Percentiles rank a stretch among this genome's conserved stretches.
Conservation (phyloP, 2,797 vertebrate genomes). For the Anguilla anguilla region DNA sequence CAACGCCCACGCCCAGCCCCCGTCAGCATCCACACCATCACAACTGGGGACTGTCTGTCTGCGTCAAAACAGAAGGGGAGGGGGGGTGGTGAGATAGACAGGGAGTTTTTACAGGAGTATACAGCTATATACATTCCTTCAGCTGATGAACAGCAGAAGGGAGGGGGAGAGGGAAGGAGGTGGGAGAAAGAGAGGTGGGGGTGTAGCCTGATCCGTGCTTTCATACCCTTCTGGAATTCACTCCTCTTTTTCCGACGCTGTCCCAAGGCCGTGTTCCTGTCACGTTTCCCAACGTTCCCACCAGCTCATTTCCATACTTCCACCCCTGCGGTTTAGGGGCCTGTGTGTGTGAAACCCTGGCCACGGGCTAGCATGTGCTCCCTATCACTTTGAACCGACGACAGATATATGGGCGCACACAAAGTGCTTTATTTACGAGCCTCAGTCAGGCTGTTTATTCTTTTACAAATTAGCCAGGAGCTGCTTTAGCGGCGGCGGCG, state of each 20-base stretch:
- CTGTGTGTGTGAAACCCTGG: not conserved
- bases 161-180: conserved; percentile 11
- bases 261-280: not conserved
- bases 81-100: conserved; percentile 21
- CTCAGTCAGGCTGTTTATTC: conserved; percentile 48
- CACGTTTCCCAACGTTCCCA: not conserved
- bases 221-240: conserved; percentile 56
- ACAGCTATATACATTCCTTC: not conserved
- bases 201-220: conserved; percentile 47
- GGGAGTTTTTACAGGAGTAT: conserved; percentile 11
- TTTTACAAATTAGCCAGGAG: conserved; percentile 53
- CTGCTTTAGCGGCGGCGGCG: conserved; percentile 52
- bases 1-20: conserved; percentile 55
- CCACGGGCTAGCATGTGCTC: not conserved
- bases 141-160: not conserved
- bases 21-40: conserved; percentile 39
- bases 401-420: not conserved
- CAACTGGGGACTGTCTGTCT: conserved; percentile 43
- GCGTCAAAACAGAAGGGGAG: conserved; percentile 27
- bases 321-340: conserved; percentile 15
- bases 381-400: not conserved
- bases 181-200: conserved; percentile 24
- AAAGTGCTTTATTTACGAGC: conserved; percentile 3
- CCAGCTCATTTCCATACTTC: not conserved
- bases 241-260: conserved; percentile 45